Conservation (phyloP, 1,140 invertebrate genomes). For the Papilio xuthus region DNA sequence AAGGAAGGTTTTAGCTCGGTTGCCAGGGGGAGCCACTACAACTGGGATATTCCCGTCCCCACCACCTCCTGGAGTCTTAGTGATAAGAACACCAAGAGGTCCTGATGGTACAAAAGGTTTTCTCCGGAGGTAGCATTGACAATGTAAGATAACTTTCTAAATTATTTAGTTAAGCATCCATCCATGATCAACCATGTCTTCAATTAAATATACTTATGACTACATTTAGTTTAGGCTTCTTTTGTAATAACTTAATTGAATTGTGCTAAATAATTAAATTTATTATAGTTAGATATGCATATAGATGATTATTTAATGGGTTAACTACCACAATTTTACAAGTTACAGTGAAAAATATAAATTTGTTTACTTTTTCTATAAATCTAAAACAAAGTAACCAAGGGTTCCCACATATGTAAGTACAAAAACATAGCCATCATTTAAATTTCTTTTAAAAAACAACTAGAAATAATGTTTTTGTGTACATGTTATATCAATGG, state of each 20-base stretch:
- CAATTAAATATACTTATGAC: constrained; percentile 9
- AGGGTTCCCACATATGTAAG: too few relatives aligned
- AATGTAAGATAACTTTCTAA: constrained; percentile 32
- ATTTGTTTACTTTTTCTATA: too few relatives aligned
- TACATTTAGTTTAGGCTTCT: constrained; percentile 8
- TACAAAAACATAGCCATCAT: too few relatives aligned
- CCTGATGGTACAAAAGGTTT: constrained; percentile 83
- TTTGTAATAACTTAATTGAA: constrained; percentile 25
- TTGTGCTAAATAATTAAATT: constrained; percentile 7
- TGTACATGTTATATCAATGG: too few relatives aligned
- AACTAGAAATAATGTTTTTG: too few relatives aligned
- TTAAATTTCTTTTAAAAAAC: too few relatives aligned
- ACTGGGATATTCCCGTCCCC: constrained; percentile 73
- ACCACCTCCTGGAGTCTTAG: constrained; percentile 75
- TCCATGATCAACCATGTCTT: constrained; percentile 34
- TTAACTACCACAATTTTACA: neutral
- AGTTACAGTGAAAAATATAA: neutral
- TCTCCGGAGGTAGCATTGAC: constrained; percentile 81
- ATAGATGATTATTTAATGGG: neutral
- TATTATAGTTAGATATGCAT: neutral
- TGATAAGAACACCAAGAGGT: constrained; percentile 81
- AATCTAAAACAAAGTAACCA: too few relatives aligned
- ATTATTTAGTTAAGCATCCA: constrained; percentile 34
- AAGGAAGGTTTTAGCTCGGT: constrained; percentile 62
- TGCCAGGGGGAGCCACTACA: constrained; percentile 60